A percentile compares a stretch with the other conserved stretches of the same genome.
Evolutionary conservation across 2,888 invertebrate genomes (phyloP).

Genomic region (Phania funesta): DNA sequence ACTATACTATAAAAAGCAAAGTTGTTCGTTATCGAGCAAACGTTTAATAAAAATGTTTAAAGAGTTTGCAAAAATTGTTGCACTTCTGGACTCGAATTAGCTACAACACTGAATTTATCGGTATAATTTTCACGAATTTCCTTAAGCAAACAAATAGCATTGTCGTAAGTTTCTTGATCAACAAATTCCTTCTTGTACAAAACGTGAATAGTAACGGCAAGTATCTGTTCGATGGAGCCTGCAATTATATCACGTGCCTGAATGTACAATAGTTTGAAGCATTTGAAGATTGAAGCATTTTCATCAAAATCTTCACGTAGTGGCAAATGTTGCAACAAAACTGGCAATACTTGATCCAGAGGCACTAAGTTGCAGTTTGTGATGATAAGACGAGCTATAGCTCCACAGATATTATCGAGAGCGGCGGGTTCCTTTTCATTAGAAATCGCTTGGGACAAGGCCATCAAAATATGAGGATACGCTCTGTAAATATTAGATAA

Average conservation of each 20-base stretch:
- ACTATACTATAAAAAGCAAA: conserved; percentile 25
- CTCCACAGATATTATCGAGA: conserved; percentile 89
- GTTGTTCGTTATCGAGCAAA: conserved; percentile 2
- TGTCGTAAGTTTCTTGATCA: conserved; percentile 71
- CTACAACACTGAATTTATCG: conserved; percentile 82
- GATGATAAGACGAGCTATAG: conserved; percentile 87
- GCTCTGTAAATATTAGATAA: conserved; percentile 81
- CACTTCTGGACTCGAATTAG: conserved; percentile 77
- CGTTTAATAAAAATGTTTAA: conserved; percentile 67
- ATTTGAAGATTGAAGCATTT: conserved; percentile 85
- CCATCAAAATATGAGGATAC: conserved; percentile 85
- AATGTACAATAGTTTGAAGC: conserved; percentile 84
- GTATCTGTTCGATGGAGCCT: conserved; percentile 82
- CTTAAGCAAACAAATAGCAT: conserved; percentile 82
- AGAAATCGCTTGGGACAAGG: conserved; percentile 84
- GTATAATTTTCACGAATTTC: conserved; percentile 83
- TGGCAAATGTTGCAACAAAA: conserved; percentile 86
- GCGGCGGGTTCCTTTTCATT: conserved; percentile 85
- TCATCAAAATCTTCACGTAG: conserved; percentile 88
- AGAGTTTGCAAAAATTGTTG: conserved; percentile 75
- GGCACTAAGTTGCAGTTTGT: conserved; percentile 85
- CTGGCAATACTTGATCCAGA: conserved; percentile 87
- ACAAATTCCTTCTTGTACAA: conserved; percentile 82
- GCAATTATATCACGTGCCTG: conserved; percentile 83
- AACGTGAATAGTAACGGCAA: conserved; percentile 82